A percentile compares a stretch with the other conserved stretches of the same genome.
These are phyloP conservation scores for Metaphire vulgaris DNA, from an alignment of 1,140 invertebrate genomes.

Conservation along the genomic window DNA sequence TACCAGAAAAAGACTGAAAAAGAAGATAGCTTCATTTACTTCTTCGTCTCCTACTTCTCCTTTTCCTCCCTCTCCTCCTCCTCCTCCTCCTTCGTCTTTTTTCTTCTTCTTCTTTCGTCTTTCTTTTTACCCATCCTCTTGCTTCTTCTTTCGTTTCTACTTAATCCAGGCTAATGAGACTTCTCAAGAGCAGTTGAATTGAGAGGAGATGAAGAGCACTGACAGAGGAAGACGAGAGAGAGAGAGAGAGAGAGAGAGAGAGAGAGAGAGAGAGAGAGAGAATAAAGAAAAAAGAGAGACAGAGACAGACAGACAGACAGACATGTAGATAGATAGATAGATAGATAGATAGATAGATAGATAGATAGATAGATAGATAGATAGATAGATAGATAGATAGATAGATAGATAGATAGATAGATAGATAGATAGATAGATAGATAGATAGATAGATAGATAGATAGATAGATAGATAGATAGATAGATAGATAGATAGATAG, in stretches of 20 bases:
- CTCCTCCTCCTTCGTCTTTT: background rate
- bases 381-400: background rate
- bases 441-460: slow-evolving; percentile 10
- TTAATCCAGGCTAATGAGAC: too few relatives aligned
- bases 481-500: slow-evolving; percentile 1
- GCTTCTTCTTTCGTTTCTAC: too few relatives aligned
- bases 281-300: background rate
- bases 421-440: slow-evolving; percentile 10
- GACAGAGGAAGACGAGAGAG: background rate
- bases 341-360: slow-evolving; percentile 3
- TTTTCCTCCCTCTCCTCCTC: background rate
- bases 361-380: background rate
- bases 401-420: slow-evolving; percentile 11
- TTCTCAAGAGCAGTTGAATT: too few relatives aligned
- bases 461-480: slow-evolving; percentile 11
- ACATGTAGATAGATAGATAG: background rate
- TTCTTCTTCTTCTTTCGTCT: background rate
- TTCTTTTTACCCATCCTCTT: background rate
- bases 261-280: background rate
- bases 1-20: too few relatives aligned
- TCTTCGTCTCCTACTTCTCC: background rate
- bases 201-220: background rate
- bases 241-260: background rate
- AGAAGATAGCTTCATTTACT: background rate
- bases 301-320: background rate